A percentile compares a stretch with the other conserved stretches of the same genome.
These are phyloP conservation scores for Enteromius trimaculatus DNA, from an alignment of 2,797 vertebrate species.

Conservation along the genomic window DNA sequence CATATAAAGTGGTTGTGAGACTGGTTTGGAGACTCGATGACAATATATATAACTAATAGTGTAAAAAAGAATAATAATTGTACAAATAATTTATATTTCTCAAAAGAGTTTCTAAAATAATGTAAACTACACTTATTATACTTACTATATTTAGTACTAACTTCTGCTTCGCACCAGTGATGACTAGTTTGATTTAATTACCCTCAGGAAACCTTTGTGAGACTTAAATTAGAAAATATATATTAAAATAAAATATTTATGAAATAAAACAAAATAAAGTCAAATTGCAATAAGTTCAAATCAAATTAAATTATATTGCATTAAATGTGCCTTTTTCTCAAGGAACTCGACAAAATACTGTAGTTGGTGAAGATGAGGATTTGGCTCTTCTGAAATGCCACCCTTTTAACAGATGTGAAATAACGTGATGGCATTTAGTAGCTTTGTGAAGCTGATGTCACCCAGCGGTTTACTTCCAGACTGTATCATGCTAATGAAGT, in stretches of 20 bases:
- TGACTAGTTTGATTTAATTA: background rate
- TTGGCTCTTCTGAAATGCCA: background rate
- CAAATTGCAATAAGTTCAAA: too few species aligned
- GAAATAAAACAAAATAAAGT: background rate
- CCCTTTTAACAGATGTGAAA: constrained; percentile 2
- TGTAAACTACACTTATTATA: background rate
- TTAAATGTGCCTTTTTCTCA: background rate
- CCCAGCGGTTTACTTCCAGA: background rate
- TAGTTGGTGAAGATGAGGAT: background rate
- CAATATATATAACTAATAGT: background rate
- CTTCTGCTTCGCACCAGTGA: background rate
- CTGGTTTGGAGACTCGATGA: too few species aligned
- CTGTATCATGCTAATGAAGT: constrained; percentile 34
- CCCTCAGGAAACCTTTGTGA: background rate
- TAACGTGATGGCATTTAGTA: background rate
- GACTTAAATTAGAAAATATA: background rate
- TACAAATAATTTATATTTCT: background rate
- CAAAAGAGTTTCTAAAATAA: background rate
- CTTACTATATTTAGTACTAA: background rate
- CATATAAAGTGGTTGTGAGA: too few species aligned
- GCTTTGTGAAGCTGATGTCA: constrained; percentile 2
- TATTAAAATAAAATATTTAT: background rate
- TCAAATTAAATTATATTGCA: too few species aligned
- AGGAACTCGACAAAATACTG: background rate
- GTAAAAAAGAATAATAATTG: background rate